Evolutionary conservation across 2,113 vertebrate species (phyloP), one percentile per base, ranked within the genome.

Genomic region (Colossoma macropomum): DNA sequence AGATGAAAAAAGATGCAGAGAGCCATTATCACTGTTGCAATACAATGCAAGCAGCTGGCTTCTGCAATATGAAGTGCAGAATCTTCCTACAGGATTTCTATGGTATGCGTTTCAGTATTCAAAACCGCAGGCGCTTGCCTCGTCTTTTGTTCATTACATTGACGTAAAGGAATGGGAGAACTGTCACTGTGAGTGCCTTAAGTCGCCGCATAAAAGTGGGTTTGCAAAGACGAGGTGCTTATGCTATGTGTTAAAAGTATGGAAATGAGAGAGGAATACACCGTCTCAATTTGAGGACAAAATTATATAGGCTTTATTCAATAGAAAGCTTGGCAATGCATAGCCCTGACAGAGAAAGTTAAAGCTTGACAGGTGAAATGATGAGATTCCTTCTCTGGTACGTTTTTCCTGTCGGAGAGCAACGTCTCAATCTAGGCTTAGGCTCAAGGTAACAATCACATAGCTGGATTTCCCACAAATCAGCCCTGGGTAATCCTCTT

Each of bases 261-360:
- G 71, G 65, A 79, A 86, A 84, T 85, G 50, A 77, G 38, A 19
- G 41, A 48, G 79, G 79, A 63, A 56, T 56, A 50, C 56, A 10
- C 11, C 48, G 69, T 87, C 80, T 65, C 28, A 50, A 41, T 15
- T 80, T 84, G 81, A 69, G 34, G 15, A 59, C 68, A 68, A 85
- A 85, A 86, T 86, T 79, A 86, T 75, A 83, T 62, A 56, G 82
- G 83, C 52, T 69, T 62, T 77, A 71, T 78, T 81, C 69, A 66
- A 74, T 52, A 72, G 78, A 68, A 75, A 66, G 60, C 56, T 27
- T 70, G 30, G 74, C 25, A 78, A 88, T 69, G 75, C 63, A 63
- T 48, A 77, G 41, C 56, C 30, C 60, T 87, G 81, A 86, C 84
- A 79, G 70, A 62, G 27, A 70, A 82, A 72, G 59, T 81, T 81